Conservation (phyloP, 92 coral and sea anemone species). For the Phenganax stokvisi region DNA sequence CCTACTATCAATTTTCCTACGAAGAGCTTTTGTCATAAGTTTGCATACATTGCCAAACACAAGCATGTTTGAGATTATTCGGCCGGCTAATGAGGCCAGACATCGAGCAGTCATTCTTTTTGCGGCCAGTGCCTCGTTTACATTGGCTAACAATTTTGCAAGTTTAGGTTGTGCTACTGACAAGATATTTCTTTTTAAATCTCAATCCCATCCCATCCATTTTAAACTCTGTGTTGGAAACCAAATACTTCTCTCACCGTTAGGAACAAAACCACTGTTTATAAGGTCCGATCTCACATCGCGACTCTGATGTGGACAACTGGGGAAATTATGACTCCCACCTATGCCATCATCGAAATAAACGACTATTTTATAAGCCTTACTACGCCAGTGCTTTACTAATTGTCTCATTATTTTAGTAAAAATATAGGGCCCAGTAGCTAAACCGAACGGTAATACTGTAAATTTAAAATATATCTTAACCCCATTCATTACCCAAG, state of each 20-base stretch:
- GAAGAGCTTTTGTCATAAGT: conserved; percentile 46
- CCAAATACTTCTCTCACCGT: too few relatives aligned
- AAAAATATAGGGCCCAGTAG: conserved; percentile 49
- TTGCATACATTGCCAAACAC: conserved; percentile 45
- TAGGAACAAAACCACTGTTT: too few relatives aligned
- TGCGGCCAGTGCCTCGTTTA: too few relatives aligned
- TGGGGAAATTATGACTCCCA: neutral
- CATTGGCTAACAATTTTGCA: too few relatives aligned
- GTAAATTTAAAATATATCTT: conserved; percentile 36
- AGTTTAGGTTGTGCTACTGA: too few relatives aligned
- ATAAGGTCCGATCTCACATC: too few relatives aligned
- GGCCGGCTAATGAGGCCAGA: conserved; percentile 46
- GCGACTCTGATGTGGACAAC: too few relatives aligned
- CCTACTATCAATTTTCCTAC: conserved; percentile 30
- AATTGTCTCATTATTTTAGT: conserved; percentile 44
- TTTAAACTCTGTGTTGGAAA: too few relatives aligned
- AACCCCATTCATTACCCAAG: conserved; percentile 33
- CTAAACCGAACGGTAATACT: conserved; percentile 46
- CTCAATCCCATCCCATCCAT: too few relatives aligned
- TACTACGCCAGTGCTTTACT: conserved; percentile 40
- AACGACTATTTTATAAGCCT: conserved; percentile 16
- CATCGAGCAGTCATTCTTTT: neutral
- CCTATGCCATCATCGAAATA: conserved; percentile 40
- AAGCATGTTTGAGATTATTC: conserved; percentile 47
- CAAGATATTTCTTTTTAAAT: too few relatives aligned